Base-by-base conservation (phyloP, 2,797 vertebrate species). In the Leptatherina wallacei region DNA sequence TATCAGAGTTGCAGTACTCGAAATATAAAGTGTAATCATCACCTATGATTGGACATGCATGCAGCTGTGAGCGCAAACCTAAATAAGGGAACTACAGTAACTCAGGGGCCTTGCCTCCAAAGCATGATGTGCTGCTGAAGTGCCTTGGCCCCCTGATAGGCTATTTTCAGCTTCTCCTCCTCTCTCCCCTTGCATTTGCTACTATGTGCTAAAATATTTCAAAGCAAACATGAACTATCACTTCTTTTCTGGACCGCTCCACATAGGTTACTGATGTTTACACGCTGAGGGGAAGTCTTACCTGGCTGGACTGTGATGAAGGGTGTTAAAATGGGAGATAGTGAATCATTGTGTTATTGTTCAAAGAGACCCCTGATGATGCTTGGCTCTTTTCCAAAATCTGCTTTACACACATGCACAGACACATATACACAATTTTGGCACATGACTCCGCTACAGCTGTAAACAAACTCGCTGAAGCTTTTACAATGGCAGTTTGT, bases 331-430 rank as follows among this genome's bases (percentile, higher is more conserved):
- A 73, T 35, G 64, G 69, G 71, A 80, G 76, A 69, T 61, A 66
- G 76, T 89, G 84, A 87, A 82, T 91, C 72, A 85, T 69, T 61
- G 0, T 65, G 62, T 76, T 82, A 91, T 92, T 93, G 89, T 93
- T 92, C 80, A 32, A 58, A 3, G 24, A 72, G 67, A 80, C 57
- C 75, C 61, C 57, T 81, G 73, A 80, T 85, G 77, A 84, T 65
- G 11, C 44, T 60, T 91, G 86, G 85, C 77, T 62, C 12, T 27
- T 20, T 59, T 85, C 86, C 89, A 86, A 77, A 33, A 20, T 69
- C 69, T 61, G 55, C 30, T 52, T 61, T 59, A 24, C 40, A 5
- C 65, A 69, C 60, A 63, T 22, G 47, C 47, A 49, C n/a, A 42
- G n/a, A 63, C 32, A 32, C 66, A 62, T 77, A 63, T n/a, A 5